These are phyloP conservation scores for Emydocephalus ijimae DNA, from an alignment of 2,113 vertebrate species.

Conservation along the genomic window DNA sequence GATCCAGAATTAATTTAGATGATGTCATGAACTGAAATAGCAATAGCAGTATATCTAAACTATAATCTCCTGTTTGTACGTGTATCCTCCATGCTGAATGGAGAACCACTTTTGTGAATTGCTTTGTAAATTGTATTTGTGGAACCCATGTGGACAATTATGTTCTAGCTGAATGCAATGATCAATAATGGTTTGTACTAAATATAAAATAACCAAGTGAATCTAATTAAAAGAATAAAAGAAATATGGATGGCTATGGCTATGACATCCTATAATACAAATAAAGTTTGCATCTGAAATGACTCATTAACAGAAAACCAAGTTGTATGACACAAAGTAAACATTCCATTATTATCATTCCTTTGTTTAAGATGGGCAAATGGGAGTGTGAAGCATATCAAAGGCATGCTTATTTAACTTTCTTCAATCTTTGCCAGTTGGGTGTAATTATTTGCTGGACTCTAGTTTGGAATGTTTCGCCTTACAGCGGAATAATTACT, in stretches of 20 bases:
- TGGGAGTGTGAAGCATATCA: neutral
- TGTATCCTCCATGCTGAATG: neutral
- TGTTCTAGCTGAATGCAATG: neutral
- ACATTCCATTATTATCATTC: constrained; percentile 12
- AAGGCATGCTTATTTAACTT: constrained; percentile 21
- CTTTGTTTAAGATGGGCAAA: neutral
- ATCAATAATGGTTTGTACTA: neutral
- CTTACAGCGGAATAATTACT: neutral
- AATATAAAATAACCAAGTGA: neutral
- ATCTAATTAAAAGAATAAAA: neutral
- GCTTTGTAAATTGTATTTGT: neutral
- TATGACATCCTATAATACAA: neutral
- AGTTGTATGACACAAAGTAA: neutral
- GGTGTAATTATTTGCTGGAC: constrained; percentile 19
- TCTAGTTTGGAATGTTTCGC: neutral
- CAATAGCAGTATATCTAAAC: neutral
- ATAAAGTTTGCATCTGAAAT: neutral
- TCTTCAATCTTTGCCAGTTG: neutral
- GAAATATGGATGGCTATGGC: neutral
- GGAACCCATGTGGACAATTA: neutral
- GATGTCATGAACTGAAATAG: neutral
- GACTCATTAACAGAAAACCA: neutral
- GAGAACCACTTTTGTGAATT: neutral
- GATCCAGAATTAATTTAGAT: neutral
- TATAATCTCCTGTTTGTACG: neutral